Base-by-base conservation (phyloP, 2,113 vertebrate species). In the Tragulus kanchil region DNA sequence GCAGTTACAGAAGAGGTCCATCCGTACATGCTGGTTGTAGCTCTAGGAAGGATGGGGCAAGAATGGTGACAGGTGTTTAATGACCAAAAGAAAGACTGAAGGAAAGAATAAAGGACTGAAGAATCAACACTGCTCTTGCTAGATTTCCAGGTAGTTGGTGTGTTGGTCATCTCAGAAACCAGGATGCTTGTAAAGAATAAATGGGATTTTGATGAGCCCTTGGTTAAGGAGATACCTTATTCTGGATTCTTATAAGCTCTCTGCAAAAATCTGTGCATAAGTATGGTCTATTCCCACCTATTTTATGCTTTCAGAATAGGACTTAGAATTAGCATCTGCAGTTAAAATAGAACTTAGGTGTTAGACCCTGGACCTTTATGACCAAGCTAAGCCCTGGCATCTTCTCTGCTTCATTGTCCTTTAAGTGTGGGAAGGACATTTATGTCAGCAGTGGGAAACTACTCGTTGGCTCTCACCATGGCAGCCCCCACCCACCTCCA, bases 401-500 rank as follows among this genome's bases (percentile, higher is more conserved):
- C 78, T 21, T 64, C 54, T 48, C 23, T 77, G 21, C 36, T 77
- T 62, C 5, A 8, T 23, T 50, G 45, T 50, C 36, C 71, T 77
- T 23, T 8, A 11, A 21, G n/a, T 69, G 25, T 31, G 19, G 56
- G 26, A 48, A 45, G 12, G 21, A 61, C 12, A 16, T 48, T 61
- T 17, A 67, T 81, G 50, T 59, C 59, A 71, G 15, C 59, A 65
- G 7, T 26, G 56, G 48, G 19, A 64, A 92, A 50, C 21, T 58
- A 31, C n/a, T 19, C 31, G 42, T 7, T 19, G 67, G 15, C 9
- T 69, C 31, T 75, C 78, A 0, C 58, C 28, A 1, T 10, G 52
- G 28, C 28, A 14, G 56, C 7, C 17, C 16, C 14, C 16, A 19
- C 45, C 14, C 45, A 12, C 2, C 11, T 5, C 45, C 10, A 0